These are phyloP conservation scores for Scaptomyza pallida DNA, from an alignment of 1,140 invertebrate genomes.

Conservation along the genomic window DNA sequence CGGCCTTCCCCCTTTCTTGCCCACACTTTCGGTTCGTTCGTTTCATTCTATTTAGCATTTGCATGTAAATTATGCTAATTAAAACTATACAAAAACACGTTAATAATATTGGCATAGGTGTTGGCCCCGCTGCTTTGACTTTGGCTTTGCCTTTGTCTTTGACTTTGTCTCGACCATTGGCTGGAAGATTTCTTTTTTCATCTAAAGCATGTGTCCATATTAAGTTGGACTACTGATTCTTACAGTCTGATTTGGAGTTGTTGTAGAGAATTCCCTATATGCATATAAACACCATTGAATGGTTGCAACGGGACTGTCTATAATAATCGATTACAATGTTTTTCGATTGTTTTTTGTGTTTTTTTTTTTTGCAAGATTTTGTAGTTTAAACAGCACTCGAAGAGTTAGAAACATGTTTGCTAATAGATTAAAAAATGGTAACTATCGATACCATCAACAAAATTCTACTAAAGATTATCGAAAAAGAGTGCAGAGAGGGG, in stretches of 20 bases:
- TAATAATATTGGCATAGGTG: slow-evolving; percentile 71
- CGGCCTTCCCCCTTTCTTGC: neutral
- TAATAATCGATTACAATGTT: too few species aligned
- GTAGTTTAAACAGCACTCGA: too few species aligned
- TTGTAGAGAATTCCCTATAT: too few species aligned
- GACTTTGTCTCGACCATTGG: slow-evolving; percentile 25
- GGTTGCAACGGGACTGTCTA: too few species aligned
- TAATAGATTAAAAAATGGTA: too few species aligned
- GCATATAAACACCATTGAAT: too few species aligned
- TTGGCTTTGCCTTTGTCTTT: slow-evolving; percentile 13
- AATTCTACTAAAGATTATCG: too few species aligned
- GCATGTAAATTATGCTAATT: slow-evolving; percentile 79
- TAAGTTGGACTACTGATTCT: slow-evolving; percentile 6
- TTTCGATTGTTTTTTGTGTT: too few species aligned
- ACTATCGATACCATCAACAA: too few species aligned
- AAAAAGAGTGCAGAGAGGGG: too few species aligned
- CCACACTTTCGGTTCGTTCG: neutral
- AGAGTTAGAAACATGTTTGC: too few species aligned
- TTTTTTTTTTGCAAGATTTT: too few species aligned
- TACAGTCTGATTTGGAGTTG: neutral
- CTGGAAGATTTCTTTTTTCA: slow-evolving; percentile 51
- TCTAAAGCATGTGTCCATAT: slow-evolving; percentile 37
- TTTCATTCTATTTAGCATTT: slow-evolving; percentile 73
- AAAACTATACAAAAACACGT: slow-evolving; percentile 77
- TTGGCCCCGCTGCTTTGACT: slow-evolving; percentile 45